Conservation (phyloP, 1,140 invertebrate species). For the Drosophila seguyi region DNA sequence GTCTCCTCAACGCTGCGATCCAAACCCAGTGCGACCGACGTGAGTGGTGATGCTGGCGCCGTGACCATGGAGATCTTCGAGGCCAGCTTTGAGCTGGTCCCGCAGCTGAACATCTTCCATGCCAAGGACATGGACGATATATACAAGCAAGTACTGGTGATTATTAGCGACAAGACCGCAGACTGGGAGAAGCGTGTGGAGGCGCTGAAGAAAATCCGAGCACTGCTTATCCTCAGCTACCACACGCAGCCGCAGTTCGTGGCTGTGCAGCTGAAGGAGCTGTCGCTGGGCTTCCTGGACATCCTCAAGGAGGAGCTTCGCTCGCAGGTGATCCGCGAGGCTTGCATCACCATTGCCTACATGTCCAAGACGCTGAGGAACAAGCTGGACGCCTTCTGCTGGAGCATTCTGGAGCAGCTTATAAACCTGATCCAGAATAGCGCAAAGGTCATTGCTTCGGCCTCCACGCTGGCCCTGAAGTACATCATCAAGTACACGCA, state of each 20-base stretch:
- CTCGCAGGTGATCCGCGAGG: conserved; percentile 92
- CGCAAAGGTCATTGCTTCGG: conserved; percentile 97
- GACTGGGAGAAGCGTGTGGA: conserved; percentile 98
- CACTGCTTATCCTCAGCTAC: conserved; percentile 92
- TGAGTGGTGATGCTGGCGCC: conserved; percentile 89
- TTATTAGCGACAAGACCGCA: conserved; percentile 92
- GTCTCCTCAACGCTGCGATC: conserved; percentile 35
- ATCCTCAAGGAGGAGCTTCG: conserved; percentile 94
- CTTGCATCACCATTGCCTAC: conserved; percentile 97
- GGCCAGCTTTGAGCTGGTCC: conserved; percentile 93
- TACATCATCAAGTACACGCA: conserved; percentile 97
- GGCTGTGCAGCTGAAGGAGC: conserved; percentile 89
- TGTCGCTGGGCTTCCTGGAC: conserved; percentile 93
- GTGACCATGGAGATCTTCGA: conserved; percentile 96
- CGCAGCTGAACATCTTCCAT: conserved; percentile 93
- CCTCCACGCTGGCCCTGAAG: conserved; percentile 93
- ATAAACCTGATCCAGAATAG: conserved; percentile 98
- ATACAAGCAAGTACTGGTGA: conserved; percentile 90
- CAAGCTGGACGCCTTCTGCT: conserved; percentile 94
- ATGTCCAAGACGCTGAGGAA: conserved; percentile 93
- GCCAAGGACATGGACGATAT: conserved; percentile 93
- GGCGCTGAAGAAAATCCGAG: conserved; percentile 94
- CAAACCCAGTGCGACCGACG: conserved; percentile 51
- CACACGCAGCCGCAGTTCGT: conserved; percentile 92
- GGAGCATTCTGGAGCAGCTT: conserved; percentile 92